Evolutionary conservation across 2,888 invertebrate species (phyloP).

Genomic region (Polydrusus tereticollis): DNA sequence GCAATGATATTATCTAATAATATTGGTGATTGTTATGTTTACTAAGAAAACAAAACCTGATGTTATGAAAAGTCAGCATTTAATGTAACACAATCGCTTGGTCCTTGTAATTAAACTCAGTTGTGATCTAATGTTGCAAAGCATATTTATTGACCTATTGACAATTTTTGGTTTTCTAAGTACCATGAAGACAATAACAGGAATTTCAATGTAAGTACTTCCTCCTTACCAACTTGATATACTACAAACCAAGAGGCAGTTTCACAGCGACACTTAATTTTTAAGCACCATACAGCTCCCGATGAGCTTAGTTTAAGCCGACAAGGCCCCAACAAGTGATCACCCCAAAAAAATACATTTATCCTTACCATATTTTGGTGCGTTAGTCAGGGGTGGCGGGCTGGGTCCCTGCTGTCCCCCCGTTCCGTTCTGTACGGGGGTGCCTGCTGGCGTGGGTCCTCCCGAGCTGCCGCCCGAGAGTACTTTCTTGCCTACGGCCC

Average conservation of each 20-base stretch:
- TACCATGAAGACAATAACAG: background rate
- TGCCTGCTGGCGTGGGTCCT: conserved; percentile 62
- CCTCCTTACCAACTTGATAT: too few relatives aligned
- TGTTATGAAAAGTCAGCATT: background rate
- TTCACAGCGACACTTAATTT: too few relatives aligned
- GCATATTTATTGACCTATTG: background rate
- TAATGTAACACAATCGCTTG: background rate
- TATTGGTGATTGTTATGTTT: background rate
- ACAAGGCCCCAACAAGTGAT: too few relatives aligned
- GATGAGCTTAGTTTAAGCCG: too few relatives aligned
- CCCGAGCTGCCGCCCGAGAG: conserved; percentile 41
- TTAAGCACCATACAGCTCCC: too few relatives aligned
- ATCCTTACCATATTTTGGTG: conserved; percentile 69
- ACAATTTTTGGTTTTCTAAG: background rate
- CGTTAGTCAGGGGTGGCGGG: conserved; percentile 66
- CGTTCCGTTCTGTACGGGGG: conserved; percentile 63
- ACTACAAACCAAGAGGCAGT: too few relatives aligned
- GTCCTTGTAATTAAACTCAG: background rate
- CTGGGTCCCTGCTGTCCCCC: conserved; percentile 60
- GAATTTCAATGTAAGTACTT: background rate
- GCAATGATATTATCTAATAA: conserved; percentile 9
- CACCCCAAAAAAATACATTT: background rate
- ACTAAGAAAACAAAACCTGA: conserved; percentile 8
- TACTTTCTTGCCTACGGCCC: conserved; percentile 38
- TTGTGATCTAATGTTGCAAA: conserved; percentile 11